Conservation (phyloP, 1,140 invertebrate genomes). For the Drosophila tani region DNA sequence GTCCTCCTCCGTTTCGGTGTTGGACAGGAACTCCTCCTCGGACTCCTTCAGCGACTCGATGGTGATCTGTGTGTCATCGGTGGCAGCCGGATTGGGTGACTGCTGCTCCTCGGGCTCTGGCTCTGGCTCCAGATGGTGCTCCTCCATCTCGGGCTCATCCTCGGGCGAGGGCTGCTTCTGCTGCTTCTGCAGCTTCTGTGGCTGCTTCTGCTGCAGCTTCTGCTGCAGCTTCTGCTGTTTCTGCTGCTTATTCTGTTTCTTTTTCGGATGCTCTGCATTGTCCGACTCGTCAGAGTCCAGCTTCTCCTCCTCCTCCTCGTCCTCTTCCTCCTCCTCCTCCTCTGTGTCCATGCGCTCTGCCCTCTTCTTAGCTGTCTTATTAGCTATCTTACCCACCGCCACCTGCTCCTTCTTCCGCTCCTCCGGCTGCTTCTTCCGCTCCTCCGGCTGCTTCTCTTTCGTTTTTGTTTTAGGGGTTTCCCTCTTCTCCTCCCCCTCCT, state of each 20-base stretch:
- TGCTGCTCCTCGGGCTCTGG: slow-evolving; percentile 27
- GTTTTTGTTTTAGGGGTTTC: slow-evolving; percentile 6
- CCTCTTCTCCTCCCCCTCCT: slow-evolving; percentile 6
- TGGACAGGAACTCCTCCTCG: slow-evolving; percentile 61
- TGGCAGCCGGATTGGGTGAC: slow-evolving; percentile 20
- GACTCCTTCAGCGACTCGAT: slow-evolving; percentile 72
- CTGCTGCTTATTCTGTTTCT: not conserved
- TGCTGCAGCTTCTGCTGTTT: too few relatives aligned
- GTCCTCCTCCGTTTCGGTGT: slow-evolving; percentile 49
- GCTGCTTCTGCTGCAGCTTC: not conserved
- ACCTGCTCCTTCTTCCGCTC: not conserved
- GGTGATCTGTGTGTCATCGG: slow-evolving; percentile 67
- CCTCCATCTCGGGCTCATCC: slow-evolving; percentile 26
- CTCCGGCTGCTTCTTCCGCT: too few relatives aligned
- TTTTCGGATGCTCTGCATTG: not conserved
- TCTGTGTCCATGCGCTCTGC: slow-evolving; percentile 7
- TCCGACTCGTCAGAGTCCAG: slow-evolving; percentile 20
- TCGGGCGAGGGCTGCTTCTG: slow-evolving; percentile 4
- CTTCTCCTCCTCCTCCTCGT: slow-evolving; percentile 28
- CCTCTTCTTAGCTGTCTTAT: not conserved
- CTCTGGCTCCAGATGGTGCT: slow-evolving; percentile 31
- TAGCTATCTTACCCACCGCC: not conserved
- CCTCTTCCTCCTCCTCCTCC: slow-evolving; percentile 6
- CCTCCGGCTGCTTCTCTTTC: not conserved
- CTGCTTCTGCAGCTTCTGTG: too few relatives aligned